Base-by-base conservation (phyloP, 1,140 invertebrate species). In the Meteorus sp. region DNA sequence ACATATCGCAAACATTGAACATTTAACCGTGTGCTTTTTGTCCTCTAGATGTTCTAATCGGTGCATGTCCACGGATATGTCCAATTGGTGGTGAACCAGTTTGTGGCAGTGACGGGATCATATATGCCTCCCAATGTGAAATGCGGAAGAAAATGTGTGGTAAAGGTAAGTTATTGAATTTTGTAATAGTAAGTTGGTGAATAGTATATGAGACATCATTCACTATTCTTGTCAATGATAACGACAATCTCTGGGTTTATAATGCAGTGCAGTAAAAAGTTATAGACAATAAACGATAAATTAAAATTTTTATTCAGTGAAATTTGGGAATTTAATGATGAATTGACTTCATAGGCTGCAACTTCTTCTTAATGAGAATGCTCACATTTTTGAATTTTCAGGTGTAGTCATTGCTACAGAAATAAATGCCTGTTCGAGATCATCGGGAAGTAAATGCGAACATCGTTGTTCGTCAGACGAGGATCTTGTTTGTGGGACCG, bases 71-170 rank as follows among this genome's bases (percentile, higher is more conserved):
- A 1, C 81, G 90, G 39, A 91, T 92, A 68, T 93, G 90, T 73
- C 88, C 88, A 0, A 83, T 88, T 41, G 84, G 87, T 19, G 87
- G 88, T 0, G 90, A 93, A 47, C 92, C 91, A 2, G 92, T 96
- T 9, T 96, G 94, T 75, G 93, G 91, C 51, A 88, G 86, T 48
- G 93, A 97, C 69, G 89, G 88, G 13, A 81, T 89, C 66, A 94
- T 94, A 63, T 96, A 96, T 78, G 86, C 89, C 15, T 95, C 91
- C 59, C 85, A 90, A 23, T 98, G 95, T 72, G 91, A 95, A 80
- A 89, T 97, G 89, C 87, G 88, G 76, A 92, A 93, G 80, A 91
- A 93, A 77, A 94, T 92, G 58, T 96, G 93, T 73, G 90, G 92
- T 65, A 91, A 90, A 86, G 90, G 89, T 27, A 56, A 44, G 27